Evolutionary conservation across 2,888 invertebrate species (phyloP).

Genomic region (Labia minor): DNA sequence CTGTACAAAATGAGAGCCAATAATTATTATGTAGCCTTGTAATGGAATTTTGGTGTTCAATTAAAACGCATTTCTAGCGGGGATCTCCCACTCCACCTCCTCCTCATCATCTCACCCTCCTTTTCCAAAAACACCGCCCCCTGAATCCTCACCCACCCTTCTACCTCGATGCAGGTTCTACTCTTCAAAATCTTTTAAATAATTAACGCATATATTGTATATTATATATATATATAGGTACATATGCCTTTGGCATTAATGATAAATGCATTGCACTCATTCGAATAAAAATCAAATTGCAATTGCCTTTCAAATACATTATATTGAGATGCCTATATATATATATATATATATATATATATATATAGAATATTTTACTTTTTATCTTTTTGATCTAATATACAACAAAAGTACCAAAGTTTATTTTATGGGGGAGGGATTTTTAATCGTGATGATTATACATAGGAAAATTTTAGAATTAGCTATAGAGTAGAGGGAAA

Average conservation of each 20-base stretch:
- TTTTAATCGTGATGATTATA: not conserved
- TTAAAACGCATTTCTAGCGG: conserved; percentile 5
- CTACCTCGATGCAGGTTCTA: not conserved
- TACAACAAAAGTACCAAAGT: not conserved
- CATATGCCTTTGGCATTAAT: conserved; percentile 1
- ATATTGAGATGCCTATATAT: too few relatives aligned
- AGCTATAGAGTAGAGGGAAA: too few relatives aligned
- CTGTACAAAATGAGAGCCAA: conserved; percentile 7
- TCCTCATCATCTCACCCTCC: not conserved
- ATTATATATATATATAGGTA: too few relatives aligned
- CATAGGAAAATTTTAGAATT: not conserved
- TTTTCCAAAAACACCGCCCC: not conserved
- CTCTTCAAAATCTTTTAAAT: not conserved
- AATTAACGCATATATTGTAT: not conserved
- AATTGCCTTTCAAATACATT: too few relatives aligned
- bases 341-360: too few relatives aligned
- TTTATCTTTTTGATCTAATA: not conserved
- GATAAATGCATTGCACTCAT: conserved; percentile 7
- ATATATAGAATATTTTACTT: too few relatives aligned
- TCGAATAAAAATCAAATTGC: not conserved
- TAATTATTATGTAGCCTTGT: conserved; percentile 13
- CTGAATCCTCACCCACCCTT: not conserved
- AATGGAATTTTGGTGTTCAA: conserved; percentile 13
- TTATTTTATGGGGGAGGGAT: not conserved
- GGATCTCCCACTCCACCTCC: too few relatives aligned